Conservation (phyloP, 2,113 vertebrate genomes). For the Lamprologus ornatipinnis region DNA sequence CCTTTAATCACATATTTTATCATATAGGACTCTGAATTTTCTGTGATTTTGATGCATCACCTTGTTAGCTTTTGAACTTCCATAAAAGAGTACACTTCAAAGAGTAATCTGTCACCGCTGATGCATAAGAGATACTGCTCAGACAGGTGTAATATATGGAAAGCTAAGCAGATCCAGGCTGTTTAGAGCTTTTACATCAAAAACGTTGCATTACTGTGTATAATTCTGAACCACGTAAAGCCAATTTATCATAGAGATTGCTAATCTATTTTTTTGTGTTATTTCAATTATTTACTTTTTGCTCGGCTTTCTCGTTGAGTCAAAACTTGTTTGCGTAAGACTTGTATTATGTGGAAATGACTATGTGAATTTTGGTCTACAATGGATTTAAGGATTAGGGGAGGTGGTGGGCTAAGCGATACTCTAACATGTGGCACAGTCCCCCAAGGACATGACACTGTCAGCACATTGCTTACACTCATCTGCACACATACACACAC, state of each 20-base stretch:
- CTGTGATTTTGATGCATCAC: conserved; percentile 6
- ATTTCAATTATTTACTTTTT: neutral
- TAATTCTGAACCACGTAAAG: neutral
- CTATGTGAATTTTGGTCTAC: neutral
- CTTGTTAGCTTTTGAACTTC: conserved; percentile 39
- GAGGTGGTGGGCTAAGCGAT: conserved; percentile 32
- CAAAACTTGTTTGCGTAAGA: conserved; percentile 13
- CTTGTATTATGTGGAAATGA: conserved; percentile 3
- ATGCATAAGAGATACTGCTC: neutral
- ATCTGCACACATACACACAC: neutral
- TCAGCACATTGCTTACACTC: conserved; percentile 38
- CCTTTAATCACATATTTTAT: neutral
- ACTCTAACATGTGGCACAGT: conserved; percentile 40
- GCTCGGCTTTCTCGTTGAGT: neutral
- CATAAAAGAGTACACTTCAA: conserved; percentile 37
- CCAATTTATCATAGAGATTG: neutral
- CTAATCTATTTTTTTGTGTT: neutral
- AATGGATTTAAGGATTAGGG: conserved; percentile 46
- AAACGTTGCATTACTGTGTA: neutral
- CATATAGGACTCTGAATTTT: neutral
- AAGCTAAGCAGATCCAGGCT: conserved; percentile 31
- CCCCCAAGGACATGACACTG: conserved; percentile 50
- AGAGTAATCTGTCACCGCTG: conserved; percentile 37
- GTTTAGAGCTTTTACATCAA: conserved; percentile 43
- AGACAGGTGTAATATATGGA: conserved; percentile 16